These are phyloP conservation scores for Poecilia velifera DNA, from an alignment of 2,797 vertebrate genomes.

Conservation along the genomic window DNA sequence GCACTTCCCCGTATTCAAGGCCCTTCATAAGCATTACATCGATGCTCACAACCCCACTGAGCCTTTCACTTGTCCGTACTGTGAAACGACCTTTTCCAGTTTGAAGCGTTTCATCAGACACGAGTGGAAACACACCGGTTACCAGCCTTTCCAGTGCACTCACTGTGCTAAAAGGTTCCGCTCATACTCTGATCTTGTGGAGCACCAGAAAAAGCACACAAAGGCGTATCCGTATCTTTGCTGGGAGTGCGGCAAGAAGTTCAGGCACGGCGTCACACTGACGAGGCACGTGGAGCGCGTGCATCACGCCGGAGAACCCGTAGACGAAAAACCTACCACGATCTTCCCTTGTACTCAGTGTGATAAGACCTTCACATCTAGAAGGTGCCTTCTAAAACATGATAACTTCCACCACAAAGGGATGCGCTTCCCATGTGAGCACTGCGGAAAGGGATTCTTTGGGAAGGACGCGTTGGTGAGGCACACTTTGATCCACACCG, in stretches of 20 bases:
- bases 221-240: slow-evolving; percentile 77
- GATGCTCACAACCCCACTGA: slow-evolving; percentile 71
- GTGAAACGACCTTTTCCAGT: slow-evolving; percentile 64
- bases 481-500: slow-evolving; percentile 76
- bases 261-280: slow-evolving; percentile 73
- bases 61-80: slow-evolving; percentile 73
- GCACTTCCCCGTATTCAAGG: slow-evolving; percentile 76
- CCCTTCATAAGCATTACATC: slow-evolving; percentile 77
- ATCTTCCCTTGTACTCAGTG: slow-evolving; percentile 70
- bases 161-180: slow-evolving; percentile 74
- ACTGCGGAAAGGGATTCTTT: slow-evolving; percentile 78
- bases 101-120: slow-evolving; percentile 78
- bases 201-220: slow-evolving; percentile 79
- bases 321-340: slow-evolving; percentile 51
- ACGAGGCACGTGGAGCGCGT: slow-evolving; percentile 75
- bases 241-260: slow-evolving; percentile 80
- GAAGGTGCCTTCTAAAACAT: slow-evolving; percentile 73
- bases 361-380: slow-evolving; percentile 72
- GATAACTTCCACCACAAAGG: slow-evolving; percentile 80
- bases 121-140: slow-evolving; percentile 78
- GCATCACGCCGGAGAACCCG: slow-evolving; percentile 64
- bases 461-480: slow-evolving; percentile 76
- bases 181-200: slow-evolving; percentile 73
- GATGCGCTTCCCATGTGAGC: slow-evolving; percentile 71
- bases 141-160: slow-evolving; percentile 76